Evolutionary conservation across 2,888 invertebrate genomes (phyloP), one percentile per base, ranked within the genome.

Genomic region (Dilophus febrilis): DNA sequence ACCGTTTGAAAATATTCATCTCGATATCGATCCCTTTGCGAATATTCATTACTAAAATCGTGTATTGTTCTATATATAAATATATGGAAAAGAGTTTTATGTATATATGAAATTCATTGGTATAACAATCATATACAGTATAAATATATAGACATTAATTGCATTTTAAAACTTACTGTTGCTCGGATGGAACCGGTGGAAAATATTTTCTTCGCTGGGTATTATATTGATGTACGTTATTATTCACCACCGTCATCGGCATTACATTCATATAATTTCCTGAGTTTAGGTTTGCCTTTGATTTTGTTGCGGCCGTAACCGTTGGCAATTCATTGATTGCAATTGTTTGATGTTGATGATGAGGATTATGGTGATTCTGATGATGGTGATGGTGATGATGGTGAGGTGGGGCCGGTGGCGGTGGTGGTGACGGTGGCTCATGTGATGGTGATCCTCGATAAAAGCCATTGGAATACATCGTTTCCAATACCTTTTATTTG

Each of bases 221-320:
- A 50, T 61, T n/a, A n/a, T n/a, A n/a, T n/a, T n/a, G n/a, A n/a
- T n/a, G n/a, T n/a, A n/a, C n/a, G n/a, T n/a, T n/a, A n/a, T n/a
- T n/a, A 61, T 47, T 61, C 61, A 41, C 61, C 45, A 40, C 57
- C 38, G 61, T 58, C 45, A 59, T 56, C 31, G 61, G 55, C 54
- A 60, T 57, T 42, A 61, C 54, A 48, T 61, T 61, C 45, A 61
- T 59, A 47, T 57, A 61, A 49, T 57, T 61, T 43, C 56, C 51
- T 47, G 51, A 47, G 48, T 50, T 50, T 41, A 50, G 44, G 41
- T 51, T 48, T 46, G 51, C 47, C 43, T 53, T 51, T 33, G 46
- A 47, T 45, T 50, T 51, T 29, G 46, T 6, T 22, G 22, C 4
- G 4, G 22, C 4, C 8, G 22, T 6, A 6, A 16, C n/a, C n/a